Base-by-base conservation (phyloP, 2,888 invertebrate genomes). In the Agrotis segetum region DNA sequence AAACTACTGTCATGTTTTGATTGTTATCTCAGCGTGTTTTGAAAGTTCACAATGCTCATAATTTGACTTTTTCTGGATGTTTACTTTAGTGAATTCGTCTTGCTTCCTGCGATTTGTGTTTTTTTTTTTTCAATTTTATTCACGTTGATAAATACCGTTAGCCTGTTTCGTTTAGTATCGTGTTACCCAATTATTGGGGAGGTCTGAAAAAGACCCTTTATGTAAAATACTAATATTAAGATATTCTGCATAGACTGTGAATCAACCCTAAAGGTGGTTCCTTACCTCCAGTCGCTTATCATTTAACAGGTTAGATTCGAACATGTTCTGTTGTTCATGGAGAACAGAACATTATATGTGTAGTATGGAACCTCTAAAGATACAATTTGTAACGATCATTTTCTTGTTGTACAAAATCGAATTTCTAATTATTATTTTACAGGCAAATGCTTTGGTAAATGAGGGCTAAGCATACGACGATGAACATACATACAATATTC, bases 21-120 rank as follows among this genome's bases (percentile, higher is more conserved):
- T 79, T 66, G 16, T 67, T 62, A 77, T 81, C 67, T 59, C 3
- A 1, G 2, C n/a, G 34, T 72, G 50, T 52, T 68, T 79, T 58
- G 58, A 67, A 77, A 77, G 70, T n/a, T 34, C 16, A 52, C 9
- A 50, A 67, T 62, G 44, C 5, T n/a, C n/a, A n/a, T 19, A 11
- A 56, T 67, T 16, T 60, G 3, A 46, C 17, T 59, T 55, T 58
- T 68, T 46, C 13, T 50, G 11, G 2, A 19, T 24, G 24, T 46
- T 46, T 50, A 53, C 3, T 34, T 68, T 34, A 2, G n/a, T 34
- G 9, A 16, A 24, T 17, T 44, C 13, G n/a, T 34, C 7, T 34
- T 9, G 9, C 16, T 63, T 56, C 13, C 13, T 21, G 21, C 34
- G 19, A 14, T 21, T 62, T 56, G 2, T 40, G 11, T 50, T 24